Evolutionary conservation across 2,888 invertebrate genomes (phyloP), one percentile per base, ranked within the genome.

Genomic region (Dione vanillae): DNA sequence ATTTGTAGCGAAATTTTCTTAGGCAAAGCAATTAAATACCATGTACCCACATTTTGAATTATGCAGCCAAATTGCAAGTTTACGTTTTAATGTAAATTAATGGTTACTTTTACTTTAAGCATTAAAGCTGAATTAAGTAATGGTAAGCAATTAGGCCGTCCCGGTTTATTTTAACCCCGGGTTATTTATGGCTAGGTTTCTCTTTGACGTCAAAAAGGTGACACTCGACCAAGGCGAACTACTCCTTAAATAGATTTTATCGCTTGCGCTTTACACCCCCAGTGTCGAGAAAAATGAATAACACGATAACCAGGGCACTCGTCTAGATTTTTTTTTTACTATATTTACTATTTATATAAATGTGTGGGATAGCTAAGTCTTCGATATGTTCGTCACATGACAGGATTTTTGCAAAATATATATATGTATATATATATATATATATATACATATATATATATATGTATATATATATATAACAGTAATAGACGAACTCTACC

Each of bases 151-250:
- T 76, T 77, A 77, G 78, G 77, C 72, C 77, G 72, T 40, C 70
- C 67, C 40, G 75, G 67, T 76, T 77, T 79, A 78, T 78, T 78
- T 78, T 76, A 73, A 75, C 74, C 73, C 67, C 64, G 66, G 69
- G 74, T 64, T 78, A 78, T 78, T 79, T 78, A 74, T 70, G 74
- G 74, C 16, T 54, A 74, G 72, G 67, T 72, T 58, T 71, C 71
- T 65, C 73, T 75, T 72, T 77, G 78, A 79, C 77, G 78, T 77
- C 74, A 74, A 77, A 79, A 78, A 77, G 76, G 77, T 76, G 66
- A 64, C 47, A 54, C 69, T 62, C 62, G 47, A 66, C 61, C 64
- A 59, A 70, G 65, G 73, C 70, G 58, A 62, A 59, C 65, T 52
- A 59, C 69, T 69, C 67, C 66, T 74, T 74, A 72, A 75, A 77